phyloP scores from a whole-genome alignment of 2,113 vertebrate genomes.

The Oceanites oceanicus region DNA sequence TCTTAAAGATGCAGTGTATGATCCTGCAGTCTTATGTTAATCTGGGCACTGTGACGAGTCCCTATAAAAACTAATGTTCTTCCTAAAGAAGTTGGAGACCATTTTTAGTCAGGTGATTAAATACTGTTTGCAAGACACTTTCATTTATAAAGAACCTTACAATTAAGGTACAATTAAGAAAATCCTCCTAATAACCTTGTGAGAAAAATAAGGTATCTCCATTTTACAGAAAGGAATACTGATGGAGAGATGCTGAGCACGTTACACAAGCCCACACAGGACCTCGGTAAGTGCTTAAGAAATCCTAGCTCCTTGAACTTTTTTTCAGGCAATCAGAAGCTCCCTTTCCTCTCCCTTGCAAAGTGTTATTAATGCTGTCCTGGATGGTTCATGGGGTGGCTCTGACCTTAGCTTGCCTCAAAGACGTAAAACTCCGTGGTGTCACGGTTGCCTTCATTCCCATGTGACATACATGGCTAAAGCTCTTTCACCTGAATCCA shows the following conservation, averaged over 20 bases:
- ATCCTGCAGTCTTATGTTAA: background rate
- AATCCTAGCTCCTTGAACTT: background rate
- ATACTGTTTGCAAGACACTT: background rate
- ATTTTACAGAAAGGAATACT: background rate
- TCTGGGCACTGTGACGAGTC: background rate
- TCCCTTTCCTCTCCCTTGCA: background rate
- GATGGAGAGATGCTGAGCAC: background rate
- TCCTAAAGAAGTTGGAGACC: background rate
- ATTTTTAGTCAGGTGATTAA: conserved; percentile 4
- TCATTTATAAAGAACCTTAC: background rate
- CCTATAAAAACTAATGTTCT: background rate
- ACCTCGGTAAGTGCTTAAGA: background rate
- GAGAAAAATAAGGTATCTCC: background rate
- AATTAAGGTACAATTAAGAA: background rate
- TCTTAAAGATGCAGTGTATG: conserved; percentile 73
- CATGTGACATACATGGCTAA: background rate
- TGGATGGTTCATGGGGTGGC: background rate
- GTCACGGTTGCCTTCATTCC: background rate
- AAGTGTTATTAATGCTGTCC: background rate
- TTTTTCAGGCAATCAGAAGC: background rate
- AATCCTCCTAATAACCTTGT: background rate
- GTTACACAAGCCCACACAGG: background rate
- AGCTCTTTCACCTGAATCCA: conserved; percentile 13
- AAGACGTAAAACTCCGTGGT: fast-evolving
- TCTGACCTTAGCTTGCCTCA: background rate